Evolutionary conservation across 2,888 invertebrate species (phyloP).

Genomic region (Cremastobaeus sp.): DNA sequence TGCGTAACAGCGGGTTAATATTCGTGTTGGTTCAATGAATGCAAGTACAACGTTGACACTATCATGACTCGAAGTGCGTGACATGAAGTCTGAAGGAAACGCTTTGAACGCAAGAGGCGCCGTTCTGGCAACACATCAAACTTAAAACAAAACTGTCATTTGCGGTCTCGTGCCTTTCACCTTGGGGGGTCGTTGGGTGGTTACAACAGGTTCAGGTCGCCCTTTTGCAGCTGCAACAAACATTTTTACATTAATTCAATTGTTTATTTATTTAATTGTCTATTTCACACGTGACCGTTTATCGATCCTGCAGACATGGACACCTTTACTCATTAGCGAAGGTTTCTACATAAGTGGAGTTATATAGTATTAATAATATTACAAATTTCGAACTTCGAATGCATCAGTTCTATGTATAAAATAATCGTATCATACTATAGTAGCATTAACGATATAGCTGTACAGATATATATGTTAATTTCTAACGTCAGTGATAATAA

Average conservation of each 20-base stretch:
- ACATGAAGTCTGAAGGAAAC: slow-evolving; percentile 18
- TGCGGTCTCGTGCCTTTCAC: slow-evolving; percentile 58
- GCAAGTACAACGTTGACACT: slow-evolving; percentile 21
- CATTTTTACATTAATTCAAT: neutral
- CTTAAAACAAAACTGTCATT: slow-evolving; percentile 57
- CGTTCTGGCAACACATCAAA: slow-evolving; percentile 41
- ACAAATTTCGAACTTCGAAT: too few relatives aligned
- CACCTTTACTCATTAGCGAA: too few relatives aligned
- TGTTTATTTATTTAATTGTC: too few relatives aligned
- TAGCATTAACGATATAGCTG: too few relatives aligned
- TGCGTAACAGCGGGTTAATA: slow-evolving; percentile 19
- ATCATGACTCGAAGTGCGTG: slow-evolving; percentile 30
- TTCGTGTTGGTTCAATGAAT: slow-evolving; percentile 44
- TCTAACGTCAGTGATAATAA: too few relatives aligned
- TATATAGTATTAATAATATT: too few relatives aligned
- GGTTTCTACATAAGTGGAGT: too few relatives aligned
- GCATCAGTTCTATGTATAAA: too few relatives aligned
- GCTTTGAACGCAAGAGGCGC: slow-evolving; percentile 29
- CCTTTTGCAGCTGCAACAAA: slow-evolving; percentile 57
- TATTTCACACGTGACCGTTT: too few relatives aligned
- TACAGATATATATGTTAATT: too few relatives aligned
- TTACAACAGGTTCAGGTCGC: slow-evolving; percentile 58
- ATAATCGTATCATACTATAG: too few relatives aligned
- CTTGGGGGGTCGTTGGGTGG: slow-evolving; percentile 47
- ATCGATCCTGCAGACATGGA: too few relatives aligned